Percentiles rank a stretch among this genome's conserved stretches.
Conservation (phyloP, 2,113 vertebrate genomes). For the Proteles cristata region DNA sequence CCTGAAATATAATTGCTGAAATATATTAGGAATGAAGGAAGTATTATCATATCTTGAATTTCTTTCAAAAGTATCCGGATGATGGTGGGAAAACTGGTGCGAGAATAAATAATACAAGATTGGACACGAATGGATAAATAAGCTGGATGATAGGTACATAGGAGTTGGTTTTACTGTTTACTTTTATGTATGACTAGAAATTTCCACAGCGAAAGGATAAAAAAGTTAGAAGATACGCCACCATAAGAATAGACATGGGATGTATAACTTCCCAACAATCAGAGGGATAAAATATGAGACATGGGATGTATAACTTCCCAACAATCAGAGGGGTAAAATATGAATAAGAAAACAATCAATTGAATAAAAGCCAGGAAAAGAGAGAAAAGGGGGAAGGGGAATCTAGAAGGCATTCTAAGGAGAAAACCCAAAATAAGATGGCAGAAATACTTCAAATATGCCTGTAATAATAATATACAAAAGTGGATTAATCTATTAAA, state of each 20-base stretch:
- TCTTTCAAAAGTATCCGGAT: slow-evolving; percentile 19
- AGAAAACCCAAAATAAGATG: slow-evolving; percentile 44
- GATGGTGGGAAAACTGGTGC: neutral
- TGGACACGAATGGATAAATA: neutral
- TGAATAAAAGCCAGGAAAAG: neutral
- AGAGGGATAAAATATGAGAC: neutral
- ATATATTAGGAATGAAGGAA: neutral
- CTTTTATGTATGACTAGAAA: neutral
- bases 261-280: neutral
- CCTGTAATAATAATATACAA: neutral
- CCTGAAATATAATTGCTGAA: neutral
- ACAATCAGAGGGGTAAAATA: neutral
- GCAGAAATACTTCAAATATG: neutral
- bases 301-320: neutral
- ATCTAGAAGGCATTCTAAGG: neutral
- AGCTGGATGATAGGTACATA: neutral
- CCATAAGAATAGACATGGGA: neutral
- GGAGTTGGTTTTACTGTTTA: neutral
- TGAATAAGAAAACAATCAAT: neutral
- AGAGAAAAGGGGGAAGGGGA: fast-evolving
- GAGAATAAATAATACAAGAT: neutral
- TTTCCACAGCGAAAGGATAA: neutral
- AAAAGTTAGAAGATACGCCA: neutral
- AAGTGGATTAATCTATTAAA: neutral
- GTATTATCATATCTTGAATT: neutral